phyloP scores from a whole-genome alignment of 2,113 vertebrate species.

The Urocitellus parryii region DNA sequence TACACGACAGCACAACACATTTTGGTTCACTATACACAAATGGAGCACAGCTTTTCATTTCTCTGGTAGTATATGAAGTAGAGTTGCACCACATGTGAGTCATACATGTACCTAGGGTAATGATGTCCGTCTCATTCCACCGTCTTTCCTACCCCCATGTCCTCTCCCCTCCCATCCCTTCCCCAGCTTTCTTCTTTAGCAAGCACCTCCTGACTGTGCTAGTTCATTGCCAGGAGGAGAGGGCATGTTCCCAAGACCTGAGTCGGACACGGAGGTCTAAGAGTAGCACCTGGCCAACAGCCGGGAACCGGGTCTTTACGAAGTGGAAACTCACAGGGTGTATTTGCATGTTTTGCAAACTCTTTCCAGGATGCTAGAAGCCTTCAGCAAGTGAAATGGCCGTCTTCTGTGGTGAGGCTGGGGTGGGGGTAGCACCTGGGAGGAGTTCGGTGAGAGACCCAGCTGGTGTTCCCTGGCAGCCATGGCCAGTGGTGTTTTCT shows the following conservation, averaged over 20 bases:
- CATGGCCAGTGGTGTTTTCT: background rate
- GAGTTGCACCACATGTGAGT: no score
- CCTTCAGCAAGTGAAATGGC: no score
- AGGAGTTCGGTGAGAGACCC: no score
- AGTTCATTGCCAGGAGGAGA: background rate
- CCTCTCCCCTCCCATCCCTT: no score
- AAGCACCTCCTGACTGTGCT: background rate
- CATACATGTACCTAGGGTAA: no score
- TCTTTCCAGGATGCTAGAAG: background rate
- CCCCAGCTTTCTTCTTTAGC: no score
- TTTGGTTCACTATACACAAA: no score
- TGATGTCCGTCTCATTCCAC: no score
- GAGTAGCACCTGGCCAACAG: background rate
- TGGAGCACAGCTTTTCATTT: no score
- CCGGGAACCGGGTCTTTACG: background rate
- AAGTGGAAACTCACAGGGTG: background rate
- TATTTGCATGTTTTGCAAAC: background rate
- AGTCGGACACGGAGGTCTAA: background rate
- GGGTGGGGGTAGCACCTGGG: fast-evolving
- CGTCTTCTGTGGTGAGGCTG: background rate
- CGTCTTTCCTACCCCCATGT: no score
- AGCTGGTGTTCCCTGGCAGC: background rate
- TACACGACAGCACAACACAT: no score
- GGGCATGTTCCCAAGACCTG: background rate
- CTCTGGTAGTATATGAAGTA: no score